phyloP scores from a whole-genome alignment of 2,888 invertebrate species.

The Salpingus planirostris region DNA sequence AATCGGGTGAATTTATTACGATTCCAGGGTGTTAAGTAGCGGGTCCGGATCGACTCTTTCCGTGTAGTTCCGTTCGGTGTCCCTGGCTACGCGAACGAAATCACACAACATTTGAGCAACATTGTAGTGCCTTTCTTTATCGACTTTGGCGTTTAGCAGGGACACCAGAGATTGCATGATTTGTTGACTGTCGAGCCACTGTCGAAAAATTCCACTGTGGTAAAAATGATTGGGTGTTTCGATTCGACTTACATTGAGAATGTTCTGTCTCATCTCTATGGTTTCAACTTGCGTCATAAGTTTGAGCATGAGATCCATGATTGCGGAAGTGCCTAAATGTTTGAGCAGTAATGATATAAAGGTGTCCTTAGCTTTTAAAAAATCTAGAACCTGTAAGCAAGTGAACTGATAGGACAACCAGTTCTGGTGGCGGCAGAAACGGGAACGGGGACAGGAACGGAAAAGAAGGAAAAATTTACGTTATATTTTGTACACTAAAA shows the following conservation, averaged over 20 bases:
- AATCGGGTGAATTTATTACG: slow-evolving; percentile 54
- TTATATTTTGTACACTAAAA: slow-evolving; percentile 21
- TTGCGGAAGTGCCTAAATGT: slow-evolving; percentile 89
- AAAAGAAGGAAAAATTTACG: slow-evolving; percentile 21
- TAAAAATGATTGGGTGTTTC: background rate
- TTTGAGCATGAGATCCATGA: slow-evolving; percentile 85
- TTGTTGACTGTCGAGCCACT: slow-evolving; percentile 88
- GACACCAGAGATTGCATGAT: slow-evolving; percentile 72
- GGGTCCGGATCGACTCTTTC: slow-evolving; percentile 61
- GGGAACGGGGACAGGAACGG: slow-evolving; percentile 19
- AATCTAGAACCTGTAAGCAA: slow-evolving; percentile 86
- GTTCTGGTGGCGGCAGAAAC: slow-evolving; percentile 50
- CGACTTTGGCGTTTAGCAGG: slow-evolving; percentile 54
- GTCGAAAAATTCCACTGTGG: slow-evolving; percentile 19
- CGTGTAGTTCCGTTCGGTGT: slow-evolving; percentile 48
- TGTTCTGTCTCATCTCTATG: slow-evolving; percentile 59
- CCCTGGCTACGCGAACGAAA: slow-evolving; percentile 62
- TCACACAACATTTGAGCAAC: slow-evolving; percentile 84
- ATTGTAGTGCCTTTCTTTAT: slow-evolving; percentile 73
- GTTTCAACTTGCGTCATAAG: slow-evolving; percentile 77
- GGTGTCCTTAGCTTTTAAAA: slow-evolving; percentile 77
- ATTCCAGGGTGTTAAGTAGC: slow-evolving; percentile 63
- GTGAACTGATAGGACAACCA: slow-evolving; percentile 89
- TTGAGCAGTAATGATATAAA: slow-evolving; percentile 80
- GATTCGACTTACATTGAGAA: slow-evolving; percentile 56